Evolutionary conservation across 1,140 invertebrate species (phyloP).

Genomic region (Polypedilum vanderplanki): DNA sequence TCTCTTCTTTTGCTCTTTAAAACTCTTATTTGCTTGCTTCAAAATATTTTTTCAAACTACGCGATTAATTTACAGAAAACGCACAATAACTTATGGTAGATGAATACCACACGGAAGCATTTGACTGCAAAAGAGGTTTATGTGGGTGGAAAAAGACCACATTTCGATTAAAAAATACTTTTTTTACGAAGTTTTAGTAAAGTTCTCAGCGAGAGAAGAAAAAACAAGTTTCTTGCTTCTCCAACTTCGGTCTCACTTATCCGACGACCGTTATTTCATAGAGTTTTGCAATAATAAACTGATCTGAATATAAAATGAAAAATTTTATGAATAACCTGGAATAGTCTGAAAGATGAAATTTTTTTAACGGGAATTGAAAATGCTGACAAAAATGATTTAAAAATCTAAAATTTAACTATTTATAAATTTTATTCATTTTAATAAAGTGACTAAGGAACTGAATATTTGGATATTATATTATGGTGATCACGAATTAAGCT

Average conservation of each 20-base stretch:
- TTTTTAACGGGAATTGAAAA: no score
- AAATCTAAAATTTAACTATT: no score
- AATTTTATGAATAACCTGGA: no score
- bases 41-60: background rate
- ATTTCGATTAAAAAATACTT: constrained; percentile 5
- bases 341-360: no score
- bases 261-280: background rate
- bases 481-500: no score
- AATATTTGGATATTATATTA: no score
- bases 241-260: background rate
- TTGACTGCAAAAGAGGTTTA: constrained; percentile 5
- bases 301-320: no score
- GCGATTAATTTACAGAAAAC: background rate
- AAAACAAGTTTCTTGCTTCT: background rate
- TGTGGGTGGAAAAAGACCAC: constrained; percentile 16
- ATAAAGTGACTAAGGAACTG: no score
- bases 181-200: background rate
- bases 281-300: no score
- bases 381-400: no score
- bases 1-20: background rate
- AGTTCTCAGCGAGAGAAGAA: background rate
- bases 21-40: background rate
- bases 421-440: no score
- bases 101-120: constrained; percentile 11
- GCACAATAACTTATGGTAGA: background rate